These are phyloP conservation scores for Acanthiza pusilla DNA, from an alignment of 2,797 vertebrate genomes.

Conservation along the genomic window DNA sequence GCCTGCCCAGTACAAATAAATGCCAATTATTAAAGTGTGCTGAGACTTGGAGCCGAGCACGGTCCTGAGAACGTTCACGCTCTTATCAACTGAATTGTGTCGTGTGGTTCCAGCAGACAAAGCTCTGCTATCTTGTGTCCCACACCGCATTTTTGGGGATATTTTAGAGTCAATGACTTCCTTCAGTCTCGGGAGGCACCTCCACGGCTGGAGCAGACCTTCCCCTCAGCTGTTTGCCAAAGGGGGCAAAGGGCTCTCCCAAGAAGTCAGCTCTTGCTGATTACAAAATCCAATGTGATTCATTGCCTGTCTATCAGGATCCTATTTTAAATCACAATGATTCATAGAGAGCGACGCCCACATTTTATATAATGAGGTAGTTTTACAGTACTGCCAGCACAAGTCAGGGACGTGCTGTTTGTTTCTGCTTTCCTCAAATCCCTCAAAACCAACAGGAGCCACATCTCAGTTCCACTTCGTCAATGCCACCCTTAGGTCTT, in stretches of 20 bases:
- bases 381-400: background rate
- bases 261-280: slow-evolving; percentile 72
- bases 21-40: background rate
- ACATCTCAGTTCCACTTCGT: background rate
- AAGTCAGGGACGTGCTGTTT: background rate
- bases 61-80: background rate
- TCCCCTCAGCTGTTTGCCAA: slow-evolving; percentile 68
- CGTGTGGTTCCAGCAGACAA: background rate
- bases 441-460: background rate
- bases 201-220: slow-evolving; percentile 28
- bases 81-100: background rate
- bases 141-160: background rate
- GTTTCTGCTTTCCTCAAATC: background rate
- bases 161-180: slow-evolving; percentile 52
- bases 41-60: background rate
- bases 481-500: background rate
- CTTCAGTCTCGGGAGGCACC: slow-evolving; percentile 36
- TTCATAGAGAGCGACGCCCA: slow-evolving; percentile 65
- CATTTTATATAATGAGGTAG: slow-evolving; percentile 74
- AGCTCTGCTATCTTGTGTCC: slow-evolving; percentile 25
- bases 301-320: slow-evolving; percentile 61
- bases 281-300: slow-evolving; percentile 72
- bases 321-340: slow-evolving; percentile 55
- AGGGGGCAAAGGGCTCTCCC: slow-evolving; percentile 75
- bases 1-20: background rate